Conservation (phyloP, 30 jellyfish, hydroid and myxozoan genomes). For the Calvadosia cruxmelitensis region DNA sequence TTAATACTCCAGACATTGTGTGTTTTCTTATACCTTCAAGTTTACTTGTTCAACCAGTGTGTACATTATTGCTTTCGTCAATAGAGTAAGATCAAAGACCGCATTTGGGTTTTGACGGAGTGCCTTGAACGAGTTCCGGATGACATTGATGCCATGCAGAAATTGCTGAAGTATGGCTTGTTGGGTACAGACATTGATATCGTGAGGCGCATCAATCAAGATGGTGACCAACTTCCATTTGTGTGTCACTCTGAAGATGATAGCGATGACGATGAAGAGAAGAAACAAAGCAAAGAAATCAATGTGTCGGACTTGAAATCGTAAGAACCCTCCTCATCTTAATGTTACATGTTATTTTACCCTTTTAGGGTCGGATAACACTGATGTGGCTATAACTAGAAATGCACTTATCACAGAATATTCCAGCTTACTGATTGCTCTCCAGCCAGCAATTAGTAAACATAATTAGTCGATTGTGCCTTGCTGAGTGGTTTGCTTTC, state of each 20-base stretch:
- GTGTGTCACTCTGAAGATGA: conserved; percentile 6
- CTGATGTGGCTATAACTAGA: too few species aligned
- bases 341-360: too few species aligned
- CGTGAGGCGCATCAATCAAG: conserved; percentile 31
- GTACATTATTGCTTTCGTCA: not conserved
- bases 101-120: conserved; percentile 91
- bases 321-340: not conserved
- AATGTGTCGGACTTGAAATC: not conserved
- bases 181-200: conserved; percentile 60
- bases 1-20: too few species aligned
- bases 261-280: conserved; percentile 5
- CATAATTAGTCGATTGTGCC: too few species aligned
- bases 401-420: too few species aligned
- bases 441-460: too few species aligned
- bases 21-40: not conserved
- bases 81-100: conserved; percentile 69
- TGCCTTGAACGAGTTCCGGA: conserved; percentile 89
- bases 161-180: conserved; percentile 76
- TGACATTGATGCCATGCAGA: conserved; percentile 75
- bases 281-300: not conserved
- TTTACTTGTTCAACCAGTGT: not conserved
- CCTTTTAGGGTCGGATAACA: too few species aligned
- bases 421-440: too few species aligned
- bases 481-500: too few species aligned
- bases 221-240: conserved; percentile 27